Conservation (phyloP, 1,140 invertebrate species). For the Zophobas morio region DNA sequence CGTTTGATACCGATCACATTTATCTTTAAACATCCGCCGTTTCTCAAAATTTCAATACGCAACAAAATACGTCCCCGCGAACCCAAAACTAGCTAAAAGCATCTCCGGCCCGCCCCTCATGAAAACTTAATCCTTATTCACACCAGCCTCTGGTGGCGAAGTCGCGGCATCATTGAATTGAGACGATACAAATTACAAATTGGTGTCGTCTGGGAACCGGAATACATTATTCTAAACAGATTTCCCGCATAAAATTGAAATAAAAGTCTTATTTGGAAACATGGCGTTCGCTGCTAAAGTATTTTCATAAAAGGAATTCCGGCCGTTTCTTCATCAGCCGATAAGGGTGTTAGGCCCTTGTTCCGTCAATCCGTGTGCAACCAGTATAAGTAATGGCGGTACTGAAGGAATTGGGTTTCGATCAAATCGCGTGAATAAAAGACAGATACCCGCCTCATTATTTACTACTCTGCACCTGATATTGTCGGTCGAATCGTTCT, state of each 20-base stretch:
- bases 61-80: no score
- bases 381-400: slow-evolving; percentile 9
- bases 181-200: slow-evolving; percentile 14
- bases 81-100: no score
- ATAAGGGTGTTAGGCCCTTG: slow-evolving; percentile 15
- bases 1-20: no score
- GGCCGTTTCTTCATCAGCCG: slow-evolving; percentile 6
- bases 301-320: not conserved
- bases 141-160: no score
- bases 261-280: slow-evolving; percentile 14
- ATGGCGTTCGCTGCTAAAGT: not conserved
- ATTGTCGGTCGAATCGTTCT: not conserved
- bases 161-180: no score
- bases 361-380: slow-evolving; percentile 16
- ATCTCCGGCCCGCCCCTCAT: no score
- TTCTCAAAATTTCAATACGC: no score
- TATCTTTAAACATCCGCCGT: no score
- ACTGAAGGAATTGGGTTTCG: slow-evolving; percentile 7
- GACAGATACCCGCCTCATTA: not conserved
- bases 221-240: slow-evolving; percentile 12
- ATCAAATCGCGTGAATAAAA: slow-evolving; percentile 14
- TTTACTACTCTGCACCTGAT: slow-evolving; percentile 20
- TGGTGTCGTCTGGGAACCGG: not conserved
- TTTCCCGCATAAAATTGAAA: slow-evolving; percentile 8
- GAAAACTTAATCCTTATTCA: no score